Evolutionary conservation across 1,140 invertebrate species (phyloP), one percentile per base, ranked within the genome.

Genomic region (Caenorhabditis tropicalis): DNA sequence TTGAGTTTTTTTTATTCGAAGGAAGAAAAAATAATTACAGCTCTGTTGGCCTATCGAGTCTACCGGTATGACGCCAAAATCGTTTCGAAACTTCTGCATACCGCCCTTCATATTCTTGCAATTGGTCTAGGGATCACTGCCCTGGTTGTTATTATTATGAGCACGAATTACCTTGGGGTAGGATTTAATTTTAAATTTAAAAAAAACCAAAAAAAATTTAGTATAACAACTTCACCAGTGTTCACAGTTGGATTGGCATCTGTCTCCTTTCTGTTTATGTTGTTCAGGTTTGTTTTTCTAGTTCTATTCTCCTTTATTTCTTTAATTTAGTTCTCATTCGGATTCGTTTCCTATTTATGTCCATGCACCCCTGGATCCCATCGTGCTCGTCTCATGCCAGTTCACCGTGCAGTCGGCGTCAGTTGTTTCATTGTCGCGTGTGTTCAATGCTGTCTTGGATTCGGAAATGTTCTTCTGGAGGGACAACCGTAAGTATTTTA

Each of bases 211-310:
- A 27, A 10, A 1, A 3, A 21, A 29, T 56, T 51, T 29, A 51
- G 51, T 48, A 39, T 12, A 46, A 83, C 27, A 65, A 84, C 36
- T 84, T 84, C 49, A 80, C 74, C 24, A 80, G 53, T 24, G 79
- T 85, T 46, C 85, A 86, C 79, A 86, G 85, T 53, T 86, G 85
- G 85, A 83, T 86, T 58, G 85, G 85, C 0, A 27, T 86, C 33
- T 85, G 70, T 24, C 33, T 86, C 24, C 36, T 86, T n/a, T 27
- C 56, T 15, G 58, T 85, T 27, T 86, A 85, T 81, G 6, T 85
- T 4, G 51, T 85, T 51, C 85, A 86, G 74, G 85, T 84, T n/a
- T 48, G 65, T 19, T 24, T 36, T n/a, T n/a, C n/a, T n/a, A n/a
- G 31, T 9, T 58, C 27, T 6, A 56, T 39, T 31, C 60, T 36